Evolutionary conservation across 2,888 invertebrate genomes (phyloP).

Genomic region (Alcis repandata): DNA sequence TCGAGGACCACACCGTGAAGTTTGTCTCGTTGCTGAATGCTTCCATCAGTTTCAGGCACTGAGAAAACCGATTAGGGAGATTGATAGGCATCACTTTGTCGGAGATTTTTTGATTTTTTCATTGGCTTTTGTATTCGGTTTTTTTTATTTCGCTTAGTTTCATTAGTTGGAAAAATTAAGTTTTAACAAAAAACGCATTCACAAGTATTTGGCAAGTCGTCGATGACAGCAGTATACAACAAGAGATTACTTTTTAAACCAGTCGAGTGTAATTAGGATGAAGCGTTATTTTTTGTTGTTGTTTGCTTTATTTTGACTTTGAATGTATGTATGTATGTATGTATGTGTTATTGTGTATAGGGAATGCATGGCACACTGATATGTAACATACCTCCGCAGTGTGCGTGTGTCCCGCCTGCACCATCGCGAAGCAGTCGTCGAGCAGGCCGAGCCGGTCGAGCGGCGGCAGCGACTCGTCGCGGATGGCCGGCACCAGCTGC

Average conservation of each 20-base stretch:
- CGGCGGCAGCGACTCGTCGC: conserved; percentile 92
- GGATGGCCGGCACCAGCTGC: conserved; percentile 92
- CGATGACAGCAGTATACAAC: too few species aligned
- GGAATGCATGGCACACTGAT: too few species aligned
- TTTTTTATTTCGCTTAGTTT: not conserved
- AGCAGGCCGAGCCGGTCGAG: conserved; percentile 95
- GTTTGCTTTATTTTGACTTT: too few species aligned
- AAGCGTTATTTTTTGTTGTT: too few species aligned
- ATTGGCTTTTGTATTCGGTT: too few species aligned
- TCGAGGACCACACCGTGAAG: conserved; percentile 97
- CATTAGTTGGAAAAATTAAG: too few species aligned
- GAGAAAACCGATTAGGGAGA: conserved; percentile 31
- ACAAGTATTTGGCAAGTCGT: too few species aligned
- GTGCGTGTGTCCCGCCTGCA: conserved; percentile 93
- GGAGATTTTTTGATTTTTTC: not conserved
- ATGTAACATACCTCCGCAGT: conserved; percentile 89
- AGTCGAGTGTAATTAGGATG: too few species aligned
- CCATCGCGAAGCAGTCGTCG: conserved; percentile 97
- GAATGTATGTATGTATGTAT: too few species aligned
- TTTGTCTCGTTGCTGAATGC: conserved; percentile 95
- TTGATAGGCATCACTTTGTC: not conserved
- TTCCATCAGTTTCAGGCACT: conserved; percentile 92
- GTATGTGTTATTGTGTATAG: too few species aligned
- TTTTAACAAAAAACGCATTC: too few species aligned
- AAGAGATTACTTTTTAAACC: too few species aligned